phyloP scores from a whole-genome alignment of 1,140 invertebrate genomes.

The Drosophila setifemur region DNA sequence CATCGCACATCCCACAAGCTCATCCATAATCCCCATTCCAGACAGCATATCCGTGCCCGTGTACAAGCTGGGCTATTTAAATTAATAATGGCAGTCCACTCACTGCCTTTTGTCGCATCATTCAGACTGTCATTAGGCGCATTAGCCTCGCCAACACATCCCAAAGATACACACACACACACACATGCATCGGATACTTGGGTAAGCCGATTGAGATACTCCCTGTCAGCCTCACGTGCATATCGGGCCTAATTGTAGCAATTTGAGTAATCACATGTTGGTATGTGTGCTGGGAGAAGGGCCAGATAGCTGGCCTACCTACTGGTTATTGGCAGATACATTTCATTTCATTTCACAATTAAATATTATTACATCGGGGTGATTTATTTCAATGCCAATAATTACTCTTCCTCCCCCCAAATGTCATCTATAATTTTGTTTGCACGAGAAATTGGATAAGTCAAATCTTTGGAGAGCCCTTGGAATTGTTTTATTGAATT shows the following conservation, averaged over 20 bases:
- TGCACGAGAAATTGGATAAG: no score
- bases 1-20: conserved; percentile 8
- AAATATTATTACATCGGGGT: conserved; percentile 9
- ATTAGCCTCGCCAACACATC: conserved; percentile 36
- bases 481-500: no score
- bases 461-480: no score
- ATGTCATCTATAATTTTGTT: no score
- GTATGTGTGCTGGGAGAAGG: background rate
- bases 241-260: conserved; percentile 44
- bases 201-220: conserved; percentile 8
- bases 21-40: background rate
- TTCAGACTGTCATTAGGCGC: conserved; percentile 47
- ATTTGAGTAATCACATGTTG: conserved; percentile 54
- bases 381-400: conserved; percentile 34
- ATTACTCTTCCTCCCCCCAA: conserved; percentile 2
- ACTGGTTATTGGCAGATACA: conserved; percentile 20
- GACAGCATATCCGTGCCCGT: background rate
- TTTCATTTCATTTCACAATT: conserved; percentile 36
- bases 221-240: conserved; percentile 13
- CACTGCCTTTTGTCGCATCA: conserved; percentile 25
- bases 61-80: conserved; percentile 54
- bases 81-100: conserved; percentile 65
- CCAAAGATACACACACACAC: conserved; percentile 27
- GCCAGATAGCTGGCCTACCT: no score
- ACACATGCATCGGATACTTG: background rate